Evolutionary conservation across 2,113 vertebrate genomes (phyloP).

Genomic region (Tachycineta bicolor): DNA sequence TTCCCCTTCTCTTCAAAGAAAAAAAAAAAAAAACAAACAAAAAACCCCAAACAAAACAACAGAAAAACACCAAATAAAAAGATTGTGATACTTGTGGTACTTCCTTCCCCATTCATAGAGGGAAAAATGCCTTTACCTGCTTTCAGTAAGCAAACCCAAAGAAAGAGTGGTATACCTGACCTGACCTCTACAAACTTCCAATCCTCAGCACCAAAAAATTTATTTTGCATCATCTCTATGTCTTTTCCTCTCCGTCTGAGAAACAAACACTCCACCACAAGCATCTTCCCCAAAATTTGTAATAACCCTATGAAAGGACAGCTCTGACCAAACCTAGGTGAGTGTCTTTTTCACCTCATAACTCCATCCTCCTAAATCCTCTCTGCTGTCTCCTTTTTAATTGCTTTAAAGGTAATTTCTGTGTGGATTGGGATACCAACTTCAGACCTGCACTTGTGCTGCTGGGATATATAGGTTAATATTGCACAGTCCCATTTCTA

Average conservation of each 20-base stretch:
- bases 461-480: not conserved
- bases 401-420: not conserved
- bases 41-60: rapidly evolving
- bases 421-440: not conserved
- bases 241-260: not conserved
- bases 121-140: not conserved
- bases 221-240: not conserved
- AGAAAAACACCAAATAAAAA: not conserved
- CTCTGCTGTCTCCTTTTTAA: not conserved
- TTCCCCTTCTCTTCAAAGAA: not conserved
- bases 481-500: not conserved
- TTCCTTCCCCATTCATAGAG: not conserved
- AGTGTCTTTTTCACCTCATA: not conserved
- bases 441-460: not conserved
- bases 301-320: not conserved
- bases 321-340: not conserved
- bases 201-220: not conserved
- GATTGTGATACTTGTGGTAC: not conserved
- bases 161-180: not conserved
- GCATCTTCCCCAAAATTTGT: not conserved
- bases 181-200: not conserved
- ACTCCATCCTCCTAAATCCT: not conserved
- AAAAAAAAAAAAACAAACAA: not conserved
- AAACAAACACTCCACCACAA: not conserved
- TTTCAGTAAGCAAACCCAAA: not conserved